Conservation (phyloP, 2,888 invertebrate genomes). For the Amiota mariae region DNA sequence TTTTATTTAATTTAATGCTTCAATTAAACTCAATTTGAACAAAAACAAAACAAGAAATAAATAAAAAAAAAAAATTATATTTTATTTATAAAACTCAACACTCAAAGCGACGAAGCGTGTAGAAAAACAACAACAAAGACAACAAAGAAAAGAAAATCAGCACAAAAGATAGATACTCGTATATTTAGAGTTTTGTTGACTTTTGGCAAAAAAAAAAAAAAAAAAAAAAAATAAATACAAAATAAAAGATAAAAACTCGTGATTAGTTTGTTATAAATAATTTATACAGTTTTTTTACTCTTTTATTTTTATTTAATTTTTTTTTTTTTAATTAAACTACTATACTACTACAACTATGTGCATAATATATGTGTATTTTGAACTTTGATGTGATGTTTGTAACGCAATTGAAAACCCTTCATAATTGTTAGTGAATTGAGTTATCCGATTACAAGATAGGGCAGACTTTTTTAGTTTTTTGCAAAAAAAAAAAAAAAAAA, state of each 20-base stretch:
- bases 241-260: constrained; percentile 15
- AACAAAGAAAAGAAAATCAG: not conserved
- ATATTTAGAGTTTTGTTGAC: too few relatives aligned
- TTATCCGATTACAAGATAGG: too few relatives aligned
- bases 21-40: constrained; percentile 1
- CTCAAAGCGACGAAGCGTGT: constrained; percentile 12
- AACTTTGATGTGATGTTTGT: too few relatives aligned
- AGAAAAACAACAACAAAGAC: constrained; percentile 21
- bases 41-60: not conserved
- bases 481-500: too few relatives aligned
- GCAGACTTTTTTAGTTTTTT: too few relatives aligned
- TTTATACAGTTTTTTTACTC: constrained; percentile 27
- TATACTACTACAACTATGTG: too few relatives aligned
- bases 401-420: too few relatives aligned
- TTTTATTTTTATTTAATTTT: constrained; percentile 11
- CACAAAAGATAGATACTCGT: too few relatives aligned
- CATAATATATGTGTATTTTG: too few relatives aligned
- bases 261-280: constrained; percentile 6
- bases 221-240: too few relatives aligned
- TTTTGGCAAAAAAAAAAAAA: constrained; percentile 18
- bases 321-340: not conserved
- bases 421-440: too few relatives aligned
- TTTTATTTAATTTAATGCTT: constrained; percentile 11
- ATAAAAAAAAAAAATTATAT: constrained; percentile 30
- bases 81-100: constrained; percentile 23